Conservation (phyloP, 2,113 vertebrate genomes). For the Dendrocopos noguchii region DNA sequence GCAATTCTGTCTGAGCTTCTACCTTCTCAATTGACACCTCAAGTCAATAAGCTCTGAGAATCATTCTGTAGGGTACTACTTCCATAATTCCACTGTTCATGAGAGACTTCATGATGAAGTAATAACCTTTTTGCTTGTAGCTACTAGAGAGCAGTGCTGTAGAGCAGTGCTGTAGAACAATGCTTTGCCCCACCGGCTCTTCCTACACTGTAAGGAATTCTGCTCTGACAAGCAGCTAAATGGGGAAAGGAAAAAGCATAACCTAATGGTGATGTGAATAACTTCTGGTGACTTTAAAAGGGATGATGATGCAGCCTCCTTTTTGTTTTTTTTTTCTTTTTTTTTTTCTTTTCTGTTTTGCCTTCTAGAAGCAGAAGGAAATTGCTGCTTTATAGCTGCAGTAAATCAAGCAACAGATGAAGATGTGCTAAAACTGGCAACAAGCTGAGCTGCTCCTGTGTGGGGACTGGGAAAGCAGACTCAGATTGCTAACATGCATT, state of each 20-base stretch:
- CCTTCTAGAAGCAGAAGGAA: background rate
- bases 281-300: background rate
- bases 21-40: background rate
- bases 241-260: background rate
- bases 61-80: background rate
- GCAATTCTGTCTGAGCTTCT: background rate
- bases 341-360: background rate
- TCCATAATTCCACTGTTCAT: background rate
- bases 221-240: background rate
- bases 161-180: background rate
- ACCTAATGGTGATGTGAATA: background rate
- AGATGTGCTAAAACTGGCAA: constrained; percentile 34
- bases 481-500: background rate
- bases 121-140: background rate
- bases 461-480: background rate
- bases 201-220: background rate
- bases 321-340: background rate
- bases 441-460: constrained; percentile 7
- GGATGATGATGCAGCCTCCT: background rate
- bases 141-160: background rate
- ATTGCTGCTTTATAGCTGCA: background rate
- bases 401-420: constrained; percentile 36
- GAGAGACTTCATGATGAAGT: background rate
- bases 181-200: background rate
- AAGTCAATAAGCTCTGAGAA: background rate